phyloP scores from a whole-genome alignment of 2,113 vertebrate species.

The Micromys minutus region DNA sequence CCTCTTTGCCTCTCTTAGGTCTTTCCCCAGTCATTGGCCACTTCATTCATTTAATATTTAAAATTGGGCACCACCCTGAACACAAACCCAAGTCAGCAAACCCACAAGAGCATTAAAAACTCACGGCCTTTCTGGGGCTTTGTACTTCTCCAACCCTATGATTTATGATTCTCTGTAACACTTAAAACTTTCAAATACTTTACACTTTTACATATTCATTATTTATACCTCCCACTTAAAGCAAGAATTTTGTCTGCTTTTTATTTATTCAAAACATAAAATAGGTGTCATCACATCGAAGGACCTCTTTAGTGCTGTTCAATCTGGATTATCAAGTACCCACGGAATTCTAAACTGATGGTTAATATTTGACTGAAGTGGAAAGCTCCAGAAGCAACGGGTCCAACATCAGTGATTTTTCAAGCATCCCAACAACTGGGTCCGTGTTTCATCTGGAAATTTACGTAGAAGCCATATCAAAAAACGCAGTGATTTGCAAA shows the following conservation, averaged over 20 bases:
- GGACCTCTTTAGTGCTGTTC: background rate
- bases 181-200: background rate
- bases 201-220: background rate
- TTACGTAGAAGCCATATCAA: background rate
- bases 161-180: slow-evolving; percentile 9
- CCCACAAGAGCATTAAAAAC: background rate
- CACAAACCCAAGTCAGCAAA: no score
- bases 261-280: background rate
- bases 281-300: background rate
- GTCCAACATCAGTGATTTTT: background rate
- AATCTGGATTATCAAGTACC: background rate
- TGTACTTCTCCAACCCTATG: background rate
- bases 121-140: background rate
- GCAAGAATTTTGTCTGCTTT: background rate
- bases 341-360: background rate
- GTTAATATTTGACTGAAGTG: background rate
- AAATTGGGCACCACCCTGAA: background rate
- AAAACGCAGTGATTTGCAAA: background rate
- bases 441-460: background rate
- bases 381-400: background rate
- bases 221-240: background rate
- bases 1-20: background rate
- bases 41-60: background rate
- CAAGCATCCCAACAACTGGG: background rate
- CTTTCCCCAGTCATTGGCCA: background rate